Evolutionary conservation across 2,888 invertebrate genomes (phyloP).

Genomic region (Amblyjoppa fuscipennis): DNA sequence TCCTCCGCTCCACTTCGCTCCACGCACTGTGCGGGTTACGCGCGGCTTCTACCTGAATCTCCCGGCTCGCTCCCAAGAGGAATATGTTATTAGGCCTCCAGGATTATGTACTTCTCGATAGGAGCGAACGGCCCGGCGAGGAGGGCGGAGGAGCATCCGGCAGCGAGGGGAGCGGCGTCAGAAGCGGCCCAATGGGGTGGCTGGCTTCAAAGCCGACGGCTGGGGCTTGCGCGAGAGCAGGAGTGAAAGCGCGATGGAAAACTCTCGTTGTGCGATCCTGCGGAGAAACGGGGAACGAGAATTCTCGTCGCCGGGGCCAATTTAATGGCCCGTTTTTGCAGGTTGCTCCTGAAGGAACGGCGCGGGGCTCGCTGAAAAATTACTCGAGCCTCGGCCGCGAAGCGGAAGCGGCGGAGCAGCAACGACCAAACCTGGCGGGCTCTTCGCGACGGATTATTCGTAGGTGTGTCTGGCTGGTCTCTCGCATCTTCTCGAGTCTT

Average conservation of each 20-base stretch:
- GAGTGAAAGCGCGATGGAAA: slow-evolving; percentile 55
- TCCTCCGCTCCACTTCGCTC: slow-evolving; percentile 52
- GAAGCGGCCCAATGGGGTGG: slow-evolving; percentile 24
- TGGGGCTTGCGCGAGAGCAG: slow-evolving; percentile 36
- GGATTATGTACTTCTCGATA: slow-evolving; percentile 80
- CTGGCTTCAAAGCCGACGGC: slow-evolving; percentile 14
- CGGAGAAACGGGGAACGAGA: slow-evolving; percentile 58
- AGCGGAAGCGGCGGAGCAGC: neutral
- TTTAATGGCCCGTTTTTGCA: slow-evolving; percentile 66
- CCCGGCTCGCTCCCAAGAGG: slow-evolving; percentile 75
- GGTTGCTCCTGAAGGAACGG: slow-evolving; percentile 52
- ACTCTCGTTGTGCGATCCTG: slow-evolving; percentile 36
- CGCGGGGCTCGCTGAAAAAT: slow-evolving; percentile 44
- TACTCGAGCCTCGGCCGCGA: slow-evolving; percentile 5
- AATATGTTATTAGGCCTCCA: slow-evolving; percentile 81
- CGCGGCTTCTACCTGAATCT: slow-evolving; percentile 56
- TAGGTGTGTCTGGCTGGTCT: slow-evolving; percentile 27
- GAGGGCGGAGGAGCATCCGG: slow-evolving; percentile 33
- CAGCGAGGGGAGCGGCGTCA: slow-evolving; percentile 35
- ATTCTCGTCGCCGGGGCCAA: slow-evolving; percentile 69
- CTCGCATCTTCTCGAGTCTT: neutral
- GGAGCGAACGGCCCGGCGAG: slow-evolving; percentile 13
- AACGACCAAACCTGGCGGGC: neutral
- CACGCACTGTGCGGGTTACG: slow-evolving; percentile 1
- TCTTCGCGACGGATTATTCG: neutral